Evolutionary conservation across 2,797 vertebrate species (phyloP).

Genomic region (Arctocebus calabarensis): DNA sequence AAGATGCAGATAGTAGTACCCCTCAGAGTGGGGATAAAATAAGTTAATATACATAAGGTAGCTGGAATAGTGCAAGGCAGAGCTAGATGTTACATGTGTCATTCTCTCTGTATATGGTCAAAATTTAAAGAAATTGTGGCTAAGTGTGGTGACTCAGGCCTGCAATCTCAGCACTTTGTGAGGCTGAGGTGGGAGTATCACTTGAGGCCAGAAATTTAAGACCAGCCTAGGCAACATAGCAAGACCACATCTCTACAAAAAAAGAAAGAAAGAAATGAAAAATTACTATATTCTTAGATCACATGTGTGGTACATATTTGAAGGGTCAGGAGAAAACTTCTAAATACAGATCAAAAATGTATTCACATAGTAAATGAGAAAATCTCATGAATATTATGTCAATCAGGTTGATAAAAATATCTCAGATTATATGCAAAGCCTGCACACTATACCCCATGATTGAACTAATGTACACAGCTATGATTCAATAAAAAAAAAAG

Average conservation of each 20-base stretch:
- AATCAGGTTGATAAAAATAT: too few species aligned
- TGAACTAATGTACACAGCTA: too few species aligned
- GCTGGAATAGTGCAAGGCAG: background rate
- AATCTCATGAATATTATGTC: too few species aligned
- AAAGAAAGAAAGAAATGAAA: too few species aligned
- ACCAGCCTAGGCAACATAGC: background rate
- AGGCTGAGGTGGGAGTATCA: background rate
- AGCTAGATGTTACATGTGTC: background rate
- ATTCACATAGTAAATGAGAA: too few species aligned
- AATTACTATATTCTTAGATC: too few species aligned
- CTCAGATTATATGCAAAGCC: too few species aligned
- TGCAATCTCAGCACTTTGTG: background rate
- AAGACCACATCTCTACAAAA: background rate
- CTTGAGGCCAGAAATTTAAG: background rate
- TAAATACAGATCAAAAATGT: too few species aligned
- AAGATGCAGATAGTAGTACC: background rate
- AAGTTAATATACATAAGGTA: background rate
- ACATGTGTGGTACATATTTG: too few species aligned
- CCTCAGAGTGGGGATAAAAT: background rate
- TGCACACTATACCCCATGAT: too few species aligned
- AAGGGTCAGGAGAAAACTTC: too few species aligned
- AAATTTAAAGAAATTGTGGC: background rate
- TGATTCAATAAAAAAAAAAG: too few species aligned
- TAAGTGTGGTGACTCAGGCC: background rate
- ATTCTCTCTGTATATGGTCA: background rate